Percentiles rank a stretch among this genome's conserved stretches.
phyloP scores from a whole-genome alignment of 2,797 vertebrate genomes.

The Muscicapa striata region DNA sequence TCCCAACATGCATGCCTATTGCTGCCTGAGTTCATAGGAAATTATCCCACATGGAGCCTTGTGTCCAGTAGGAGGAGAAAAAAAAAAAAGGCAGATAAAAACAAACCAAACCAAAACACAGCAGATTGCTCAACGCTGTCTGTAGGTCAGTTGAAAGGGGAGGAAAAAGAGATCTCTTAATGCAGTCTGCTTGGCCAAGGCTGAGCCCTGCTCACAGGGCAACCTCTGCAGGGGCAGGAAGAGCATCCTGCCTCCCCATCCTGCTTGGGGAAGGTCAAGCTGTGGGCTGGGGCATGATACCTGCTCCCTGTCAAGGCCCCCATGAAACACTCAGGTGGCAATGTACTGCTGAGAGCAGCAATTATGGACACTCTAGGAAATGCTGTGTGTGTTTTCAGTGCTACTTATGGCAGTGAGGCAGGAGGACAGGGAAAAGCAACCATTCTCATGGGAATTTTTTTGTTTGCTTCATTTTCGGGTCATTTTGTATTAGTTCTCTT shows the following conservation, averaged over 20 bases:
- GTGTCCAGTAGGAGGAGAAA: rapidly evolving
- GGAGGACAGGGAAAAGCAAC: background rate
- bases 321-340: background rate
- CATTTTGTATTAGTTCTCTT: background rate
- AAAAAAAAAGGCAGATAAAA: background rate
- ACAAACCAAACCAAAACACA: background rate
- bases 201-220: rapidly evolving
- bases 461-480: background rate
- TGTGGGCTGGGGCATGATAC: rapidly evolving
- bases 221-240: background rate
- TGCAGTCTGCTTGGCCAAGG: background rate
- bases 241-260: rapidly evolving
- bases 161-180: background rate
- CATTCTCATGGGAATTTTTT: background rate
- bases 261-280: background rate
- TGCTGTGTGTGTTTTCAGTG: background rate
- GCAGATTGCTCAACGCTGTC: conserved; percentile 8
- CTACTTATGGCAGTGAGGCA: background rate
- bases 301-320: rapidly evolving
- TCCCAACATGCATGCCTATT: background rate
- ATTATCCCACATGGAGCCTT: background rate
- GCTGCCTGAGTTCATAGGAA: background rate
- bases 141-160: background rate
- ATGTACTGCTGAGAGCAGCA: background rate
- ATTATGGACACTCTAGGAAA: background rate